Evolutionary conservation across 2,888 invertebrate genomes (phyloP).

Genomic region (Oxyscelio sp.): DNA sequence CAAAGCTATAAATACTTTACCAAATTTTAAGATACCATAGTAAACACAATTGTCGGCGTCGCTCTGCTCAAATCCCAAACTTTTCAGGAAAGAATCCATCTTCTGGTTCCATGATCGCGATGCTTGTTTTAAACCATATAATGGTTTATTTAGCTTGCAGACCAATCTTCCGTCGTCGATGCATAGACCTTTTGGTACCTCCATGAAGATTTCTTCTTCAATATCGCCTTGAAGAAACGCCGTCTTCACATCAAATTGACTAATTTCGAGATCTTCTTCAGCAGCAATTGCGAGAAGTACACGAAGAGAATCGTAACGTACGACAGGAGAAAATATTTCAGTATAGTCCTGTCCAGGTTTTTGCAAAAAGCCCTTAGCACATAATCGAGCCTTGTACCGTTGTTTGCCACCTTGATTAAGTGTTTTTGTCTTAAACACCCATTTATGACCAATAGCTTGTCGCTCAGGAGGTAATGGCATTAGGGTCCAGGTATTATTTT

Average conservation of each 20-base stretch:
- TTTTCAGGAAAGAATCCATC: slow-evolving; percentile 76
- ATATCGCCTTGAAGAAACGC: slow-evolving; percentile 57
- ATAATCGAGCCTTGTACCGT: slow-evolving; percentile 23
- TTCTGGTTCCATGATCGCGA: slow-evolving; percentile 82
- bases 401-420: neutral
- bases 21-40: neutral
- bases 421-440: slow-evolving; percentile 19
- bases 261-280: neutral
- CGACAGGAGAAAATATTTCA: too few species aligned
- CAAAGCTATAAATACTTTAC: neutral
- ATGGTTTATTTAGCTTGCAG: slow-evolving; percentile 80
- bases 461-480: neutral
- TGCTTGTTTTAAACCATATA: slow-evolving; percentile 85
- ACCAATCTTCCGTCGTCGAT: slow-evolving; percentile 60
- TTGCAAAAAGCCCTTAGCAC: neutral
- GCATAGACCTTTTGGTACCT: slow-evolving; percentile 61
- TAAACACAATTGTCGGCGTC: slow-evolving; percentile 4
- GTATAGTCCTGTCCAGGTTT: neutral
- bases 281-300: neutral
- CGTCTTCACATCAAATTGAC: slow-evolving; percentile 65
- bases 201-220: slow-evolving; percentile 67
- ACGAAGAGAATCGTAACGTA: neutral
- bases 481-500: slow-evolving; percentile 20
- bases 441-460: slow-evolving; percentile 10
- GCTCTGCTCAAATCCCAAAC: slow-evolving; percentile 76